Conservation (phyloP, 1,140 invertebrate genomes). For the Drosophila kanapiae region DNA sequence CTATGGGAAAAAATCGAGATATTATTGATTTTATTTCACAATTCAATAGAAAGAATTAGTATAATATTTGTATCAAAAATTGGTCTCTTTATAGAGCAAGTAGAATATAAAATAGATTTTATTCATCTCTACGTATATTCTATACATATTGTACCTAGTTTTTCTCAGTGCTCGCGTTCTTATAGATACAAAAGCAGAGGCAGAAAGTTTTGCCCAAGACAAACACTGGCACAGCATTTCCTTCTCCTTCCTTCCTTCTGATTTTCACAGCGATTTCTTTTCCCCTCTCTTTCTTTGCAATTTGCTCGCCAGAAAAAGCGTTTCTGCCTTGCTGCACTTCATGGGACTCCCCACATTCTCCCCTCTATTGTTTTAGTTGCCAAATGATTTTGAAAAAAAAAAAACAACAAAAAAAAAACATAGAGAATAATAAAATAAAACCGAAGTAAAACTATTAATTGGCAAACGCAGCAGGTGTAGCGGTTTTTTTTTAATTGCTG, state of each 20-base stretch:
- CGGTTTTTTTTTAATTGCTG: constrained; percentile 73
- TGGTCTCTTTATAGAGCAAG: too few relatives aligned
- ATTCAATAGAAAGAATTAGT: too few relatives aligned
- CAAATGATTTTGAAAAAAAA: constrained; percentile 51
- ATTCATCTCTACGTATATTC: too few relatives aligned
- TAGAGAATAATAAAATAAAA: background rate
- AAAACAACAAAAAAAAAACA: constrained; percentile 25
- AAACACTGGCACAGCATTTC: constrained; percentile 59
- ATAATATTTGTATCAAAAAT: too few relatives aligned
- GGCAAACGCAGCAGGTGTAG: constrained; percentile 60
- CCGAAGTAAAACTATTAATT: constrained; percentile 71
- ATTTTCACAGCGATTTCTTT: constrained; percentile 34
- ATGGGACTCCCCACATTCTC: background rate
- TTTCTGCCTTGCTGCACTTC: constrained; percentile 24
- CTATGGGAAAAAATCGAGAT: background rate
- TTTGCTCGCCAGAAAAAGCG: constrained; percentile 26
- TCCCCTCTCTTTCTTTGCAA: constrained; percentile 26
- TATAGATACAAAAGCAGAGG: constrained; percentile 24
- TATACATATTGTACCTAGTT: background rate
- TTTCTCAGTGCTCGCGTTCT: constrained; percentile 6
- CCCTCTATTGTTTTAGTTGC: constrained; percentile 29
- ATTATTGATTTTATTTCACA: background rate
- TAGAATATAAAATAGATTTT: too few relatives aligned
- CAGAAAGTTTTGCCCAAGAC: constrained; percentile 57
- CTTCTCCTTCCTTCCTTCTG: constrained; percentile 13